A percentile compares a stretch with the other conserved stretches of the same genome.
These are phyloP conservation scores for Drosophila anomalata DNA, from an alignment of 2,888 invertebrate genomes.

Conservation along the genomic window DNA sequence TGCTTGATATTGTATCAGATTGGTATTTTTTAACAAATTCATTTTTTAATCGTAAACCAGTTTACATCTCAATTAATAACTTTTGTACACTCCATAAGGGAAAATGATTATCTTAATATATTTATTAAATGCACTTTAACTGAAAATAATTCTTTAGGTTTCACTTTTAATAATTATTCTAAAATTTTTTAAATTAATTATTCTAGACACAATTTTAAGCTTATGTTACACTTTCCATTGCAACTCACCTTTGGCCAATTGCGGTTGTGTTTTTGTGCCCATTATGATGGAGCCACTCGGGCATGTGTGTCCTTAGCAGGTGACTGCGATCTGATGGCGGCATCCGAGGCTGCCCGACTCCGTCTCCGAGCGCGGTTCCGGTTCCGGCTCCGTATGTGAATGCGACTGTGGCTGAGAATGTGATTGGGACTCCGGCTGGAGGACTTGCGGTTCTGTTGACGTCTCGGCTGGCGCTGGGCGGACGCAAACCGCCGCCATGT, in stretches of 20 bases:
- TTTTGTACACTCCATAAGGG: no score
- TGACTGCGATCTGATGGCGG: constrained; percentile 36
- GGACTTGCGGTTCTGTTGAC: constrained; percentile 25
- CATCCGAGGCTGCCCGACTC: constrained; percentile 35
- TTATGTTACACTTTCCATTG: no score
- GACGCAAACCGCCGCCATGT: constrained; percentile 68
- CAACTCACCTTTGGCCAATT: constrained; percentile 77
- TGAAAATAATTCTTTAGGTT: no score
- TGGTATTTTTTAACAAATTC: no score
- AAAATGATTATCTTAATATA: no score
- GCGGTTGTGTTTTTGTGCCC: constrained; percentile 82
- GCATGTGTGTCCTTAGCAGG: constrained; percentile 17
- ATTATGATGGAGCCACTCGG: constrained; percentile 64
- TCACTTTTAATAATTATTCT: no score
- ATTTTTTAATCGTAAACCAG: no score
- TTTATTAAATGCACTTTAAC: no score
- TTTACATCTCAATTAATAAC: no score
- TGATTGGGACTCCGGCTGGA: constrained; percentile 24
- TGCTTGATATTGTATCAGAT: no score
- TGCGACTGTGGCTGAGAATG: constrained; percentile 11
- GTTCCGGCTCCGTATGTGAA: constrained; percentile 26
- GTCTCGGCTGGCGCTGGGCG: constrained; percentile 32
- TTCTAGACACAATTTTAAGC: no score
- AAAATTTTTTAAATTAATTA: no score
- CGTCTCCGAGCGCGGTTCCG: constrained; percentile 33